Conservation (phyloP, 2,797 vertebrate species). For the Phataginus tetradactyla region DNA sequence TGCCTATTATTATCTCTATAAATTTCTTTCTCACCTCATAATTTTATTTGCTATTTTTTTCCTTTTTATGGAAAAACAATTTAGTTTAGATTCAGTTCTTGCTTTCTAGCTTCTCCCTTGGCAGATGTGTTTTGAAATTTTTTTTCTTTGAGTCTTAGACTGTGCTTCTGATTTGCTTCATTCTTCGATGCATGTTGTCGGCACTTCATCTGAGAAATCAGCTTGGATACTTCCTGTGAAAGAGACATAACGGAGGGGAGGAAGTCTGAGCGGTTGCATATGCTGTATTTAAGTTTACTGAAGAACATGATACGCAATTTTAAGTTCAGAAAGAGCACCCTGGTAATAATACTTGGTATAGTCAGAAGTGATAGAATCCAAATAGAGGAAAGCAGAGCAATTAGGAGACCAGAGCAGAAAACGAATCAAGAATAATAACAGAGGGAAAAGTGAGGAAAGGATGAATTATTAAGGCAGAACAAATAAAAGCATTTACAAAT, state of each 20-base stretch:
- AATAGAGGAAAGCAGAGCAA: background rate
- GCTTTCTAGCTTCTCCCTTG: background rate
- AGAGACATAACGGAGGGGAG: background rate
- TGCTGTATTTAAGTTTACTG: background rate
- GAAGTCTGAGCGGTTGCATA: background rate
- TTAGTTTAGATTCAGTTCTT: background rate
- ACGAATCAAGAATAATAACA: background rate
- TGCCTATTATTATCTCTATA: background rate
- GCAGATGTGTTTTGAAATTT: background rate
- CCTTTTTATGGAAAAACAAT: background rate
- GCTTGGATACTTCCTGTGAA: background rate
- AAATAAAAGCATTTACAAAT: background rate
- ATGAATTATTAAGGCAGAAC: background rate
- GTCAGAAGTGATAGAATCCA: background rate
- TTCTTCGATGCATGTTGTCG: background rate
- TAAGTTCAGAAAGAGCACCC: background rate
- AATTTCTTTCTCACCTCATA: background rate
- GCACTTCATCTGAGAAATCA: background rate
- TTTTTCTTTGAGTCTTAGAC: background rate
- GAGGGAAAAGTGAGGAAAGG: background rate
- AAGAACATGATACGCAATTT: background rate
- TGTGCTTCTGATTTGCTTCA: background rate
- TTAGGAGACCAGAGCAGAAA: background rate
- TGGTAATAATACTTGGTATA: background rate
- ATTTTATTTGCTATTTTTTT: background rate